Conservation (phyloP, 2,113 vertebrate species). For the Boulengeromyrus knoepffleri region DNA sequence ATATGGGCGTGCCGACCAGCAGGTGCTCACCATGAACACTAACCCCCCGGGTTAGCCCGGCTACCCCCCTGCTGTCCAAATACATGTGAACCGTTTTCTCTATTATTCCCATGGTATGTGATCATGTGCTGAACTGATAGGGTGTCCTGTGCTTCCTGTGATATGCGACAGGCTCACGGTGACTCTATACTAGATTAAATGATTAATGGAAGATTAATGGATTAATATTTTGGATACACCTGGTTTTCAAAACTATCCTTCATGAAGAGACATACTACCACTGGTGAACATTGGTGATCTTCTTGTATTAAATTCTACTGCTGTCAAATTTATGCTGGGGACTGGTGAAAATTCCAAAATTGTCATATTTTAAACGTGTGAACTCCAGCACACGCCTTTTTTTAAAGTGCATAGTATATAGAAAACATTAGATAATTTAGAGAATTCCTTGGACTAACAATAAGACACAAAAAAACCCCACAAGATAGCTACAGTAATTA, state of each 20-base stretch:
- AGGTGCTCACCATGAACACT: no score
- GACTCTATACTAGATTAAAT: not conserved
- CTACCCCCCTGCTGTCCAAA: no score
- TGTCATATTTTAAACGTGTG: not conserved
- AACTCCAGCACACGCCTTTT: not conserved
- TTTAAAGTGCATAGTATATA: not conserved
- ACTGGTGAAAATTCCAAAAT: not conserved
- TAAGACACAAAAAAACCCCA: not conserved
- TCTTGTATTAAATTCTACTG: not conserved
- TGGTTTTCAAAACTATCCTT: not conserved
- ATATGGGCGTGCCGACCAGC: no score
- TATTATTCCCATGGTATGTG: not conserved
- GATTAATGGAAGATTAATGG: not conserved
- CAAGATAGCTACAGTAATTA: not conserved
- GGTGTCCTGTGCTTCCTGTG: not conserved
- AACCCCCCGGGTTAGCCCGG: no score
- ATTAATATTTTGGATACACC: not conserved
- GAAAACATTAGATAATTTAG: not conserved
- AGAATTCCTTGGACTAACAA: not conserved
- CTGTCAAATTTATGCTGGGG: not conserved
- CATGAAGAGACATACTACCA: not conserved
- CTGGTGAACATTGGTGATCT: not conserved
- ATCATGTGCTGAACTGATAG: not conserved
- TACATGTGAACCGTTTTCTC: no score
- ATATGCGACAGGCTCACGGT: not conserved